Base-by-base conservation (phyloP, 2,113 vertebrate species). In the Xenopus borealis region DNA sequence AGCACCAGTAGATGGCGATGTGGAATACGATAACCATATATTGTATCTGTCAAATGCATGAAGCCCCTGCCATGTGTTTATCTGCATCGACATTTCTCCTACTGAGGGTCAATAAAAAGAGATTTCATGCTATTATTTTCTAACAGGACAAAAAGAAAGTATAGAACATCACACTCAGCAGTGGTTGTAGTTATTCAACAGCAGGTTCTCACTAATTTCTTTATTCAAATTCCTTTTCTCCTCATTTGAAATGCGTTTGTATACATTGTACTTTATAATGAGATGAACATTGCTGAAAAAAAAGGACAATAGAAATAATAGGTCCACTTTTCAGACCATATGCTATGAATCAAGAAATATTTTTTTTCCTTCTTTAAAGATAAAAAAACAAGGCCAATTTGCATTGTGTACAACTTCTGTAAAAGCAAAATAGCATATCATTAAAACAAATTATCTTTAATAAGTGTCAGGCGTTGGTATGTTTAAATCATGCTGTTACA, bases 1-100 rank as follows among this genome's bases (percentile, higher is more conserved):
- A 7, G 33, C 7, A 19, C 16, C 73, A 75, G 57, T 59, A 75
- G 73, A 75, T 75, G 73, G 73, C 62, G 73, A 66, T 75, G 58
- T 69, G 18, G 57, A 75, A 62, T 67, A 57, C 66, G 19, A 14
- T 30, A 63, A 44, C 33, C 20, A 11, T n/a, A 67, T 55, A 14
- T 23, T 44, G 7, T 19, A 33, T 44, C 2, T 14, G 18, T 20
- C 45, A 18, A 69, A n/a, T 27, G 61, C 65, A 50, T 33, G 17
- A 44, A 66, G 44, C 53, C 62, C 27, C 30, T 53, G 73, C 62
- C 40, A 69, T 62, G 58, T 62, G 17, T 55, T 75, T 69, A 27
- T 53, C 57, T 75, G 46, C 61, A 63, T 69, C 66, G 53, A 68
- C 68, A 69, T 69, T n/a, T 62, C 20, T 62, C 62, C 71, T 72